phyloP scores from a whole-genome alignment of 1,140 invertebrate genomes.

The Ladona fulva region DNA sequence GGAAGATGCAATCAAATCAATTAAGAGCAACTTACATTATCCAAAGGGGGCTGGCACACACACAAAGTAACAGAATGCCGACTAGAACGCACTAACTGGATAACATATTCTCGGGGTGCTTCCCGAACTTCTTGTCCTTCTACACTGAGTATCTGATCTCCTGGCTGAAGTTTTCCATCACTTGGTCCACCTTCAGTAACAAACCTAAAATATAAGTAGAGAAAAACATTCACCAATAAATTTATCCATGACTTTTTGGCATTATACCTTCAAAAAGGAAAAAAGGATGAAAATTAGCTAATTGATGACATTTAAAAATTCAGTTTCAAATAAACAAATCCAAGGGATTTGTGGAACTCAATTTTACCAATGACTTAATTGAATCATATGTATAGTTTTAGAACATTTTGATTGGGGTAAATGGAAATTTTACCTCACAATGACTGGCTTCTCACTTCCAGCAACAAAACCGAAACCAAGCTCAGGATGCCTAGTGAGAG shows the following conservation, averaged over 20 bases:
- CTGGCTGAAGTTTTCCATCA: constrained; percentile 75
- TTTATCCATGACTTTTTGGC: too few species aligned
- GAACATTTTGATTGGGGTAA: too few species aligned
- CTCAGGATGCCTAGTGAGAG: constrained; percentile 57
- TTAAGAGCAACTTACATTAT: constrained; percentile 47
- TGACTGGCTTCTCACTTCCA: constrained; percentile 80
- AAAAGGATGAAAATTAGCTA: too few species aligned
- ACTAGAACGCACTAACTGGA: constrained; percentile 75
- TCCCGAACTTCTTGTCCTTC: constrained; percentile 82
- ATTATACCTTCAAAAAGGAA: too few species aligned
- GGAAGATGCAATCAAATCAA: too few species aligned
- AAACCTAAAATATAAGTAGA: constrained; percentile 39
- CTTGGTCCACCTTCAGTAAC: constrained; percentile 81
- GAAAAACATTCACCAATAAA: too few species aligned
- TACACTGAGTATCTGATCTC: constrained; percentile 80
- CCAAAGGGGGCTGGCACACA: constrained; percentile 72
- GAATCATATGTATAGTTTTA: too few species aligned
- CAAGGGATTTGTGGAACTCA: too few species aligned
- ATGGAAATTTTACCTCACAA: constrained; percentile 54
- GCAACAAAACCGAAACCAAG: constrained; percentile 90
- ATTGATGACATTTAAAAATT: too few species aligned
- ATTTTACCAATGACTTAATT: too few species aligned
- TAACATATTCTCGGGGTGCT: constrained; percentile 79
- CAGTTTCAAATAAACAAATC: too few species aligned
- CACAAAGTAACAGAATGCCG: constrained; percentile 60